A percentile compares a stretch with the other conserved stretches of the same genome.
These are phyloP conservation scores for Cephus rjabovi DNA, from an alignment of 2,888 invertebrate genomes.

Conservation along the genomic window DNA sequence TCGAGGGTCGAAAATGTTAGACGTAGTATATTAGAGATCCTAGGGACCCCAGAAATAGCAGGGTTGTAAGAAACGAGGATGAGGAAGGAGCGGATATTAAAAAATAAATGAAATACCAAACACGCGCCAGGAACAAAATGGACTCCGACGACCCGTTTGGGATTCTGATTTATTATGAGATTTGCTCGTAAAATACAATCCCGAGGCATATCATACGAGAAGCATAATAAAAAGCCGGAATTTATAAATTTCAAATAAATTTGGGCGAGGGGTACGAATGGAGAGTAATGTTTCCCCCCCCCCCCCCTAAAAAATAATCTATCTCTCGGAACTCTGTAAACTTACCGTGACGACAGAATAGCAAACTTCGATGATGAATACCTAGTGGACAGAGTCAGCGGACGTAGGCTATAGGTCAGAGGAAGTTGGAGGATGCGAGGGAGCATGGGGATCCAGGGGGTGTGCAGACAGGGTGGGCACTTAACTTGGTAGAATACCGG, in stretches of 20 bases:
- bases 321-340: background rate
- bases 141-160: background rate
- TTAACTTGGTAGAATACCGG: background rate
- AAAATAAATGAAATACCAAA: slow-evolving; percentile 36
- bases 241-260: background rate
- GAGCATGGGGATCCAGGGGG: background rate
- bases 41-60: background rate
- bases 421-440: background rate
- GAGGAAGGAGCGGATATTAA: slow-evolving; percentile 37
- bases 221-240: background rate
- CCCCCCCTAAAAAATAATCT: background rate
- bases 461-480: background rate
- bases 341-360: background rate
- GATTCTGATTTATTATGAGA: background rate
- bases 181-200: background rate
- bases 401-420: background rate
- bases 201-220: background rate
- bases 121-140: background rate
- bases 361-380: background rate
- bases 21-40: background rate
- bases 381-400: background rate
- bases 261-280: background rate
- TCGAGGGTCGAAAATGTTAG: background rate
- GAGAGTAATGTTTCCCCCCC: background rate
- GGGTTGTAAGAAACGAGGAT: background rate